A percentile compares a stretch with the other conserved stretches of the same genome.
These are phyloP conservation scores for Drosophila setifemur DNA, from an alignment of 1,140 invertebrate genomes.

Conservation along the genomic window DNA sequence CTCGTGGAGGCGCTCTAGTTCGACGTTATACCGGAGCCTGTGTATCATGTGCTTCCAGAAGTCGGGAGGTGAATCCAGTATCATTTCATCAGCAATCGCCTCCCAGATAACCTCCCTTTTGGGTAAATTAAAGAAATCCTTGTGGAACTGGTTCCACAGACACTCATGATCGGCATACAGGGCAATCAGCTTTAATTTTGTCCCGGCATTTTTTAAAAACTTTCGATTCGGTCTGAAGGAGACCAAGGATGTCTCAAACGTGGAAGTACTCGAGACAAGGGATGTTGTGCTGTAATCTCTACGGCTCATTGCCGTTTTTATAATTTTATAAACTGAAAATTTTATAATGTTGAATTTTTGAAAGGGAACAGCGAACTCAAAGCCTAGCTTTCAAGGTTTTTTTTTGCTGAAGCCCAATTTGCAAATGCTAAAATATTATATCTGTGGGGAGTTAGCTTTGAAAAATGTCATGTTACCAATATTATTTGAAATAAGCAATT, in stretches of 20 bases:
- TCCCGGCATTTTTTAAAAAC: neutral
- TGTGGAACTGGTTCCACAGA: slow-evolving; percentile 55
- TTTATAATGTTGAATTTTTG: no score
- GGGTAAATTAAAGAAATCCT: slow-evolving; percentile 45
- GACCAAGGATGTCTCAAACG: neutral
- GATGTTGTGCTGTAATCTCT: neutral
- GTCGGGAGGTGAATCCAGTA: neutral
- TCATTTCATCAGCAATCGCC: slow-evolving; percentile 51
- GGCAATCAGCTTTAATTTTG: slow-evolving; percentile 43
- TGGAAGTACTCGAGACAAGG: neutral
- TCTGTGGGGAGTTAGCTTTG: no score
- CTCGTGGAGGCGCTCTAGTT: slow-evolving; percentile 22
- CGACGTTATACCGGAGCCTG: slow-evolving; percentile 46
- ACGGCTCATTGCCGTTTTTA: no score
- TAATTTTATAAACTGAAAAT: no score
- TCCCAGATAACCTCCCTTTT: slow-evolving; percentile 42
- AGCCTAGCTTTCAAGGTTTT: no score
- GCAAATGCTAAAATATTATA: no score
- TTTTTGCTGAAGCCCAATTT: no score
- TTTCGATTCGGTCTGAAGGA: neutral
- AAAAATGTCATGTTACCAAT: no score
- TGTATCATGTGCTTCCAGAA: slow-evolving; percentile 50
- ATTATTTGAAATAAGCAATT: no score
- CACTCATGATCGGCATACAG: slow-evolving; percentile 47
- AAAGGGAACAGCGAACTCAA: no score